Base-by-base conservation (phyloP, 2,888 invertebrate species). In the Podotricha telesiphe region DNA sequence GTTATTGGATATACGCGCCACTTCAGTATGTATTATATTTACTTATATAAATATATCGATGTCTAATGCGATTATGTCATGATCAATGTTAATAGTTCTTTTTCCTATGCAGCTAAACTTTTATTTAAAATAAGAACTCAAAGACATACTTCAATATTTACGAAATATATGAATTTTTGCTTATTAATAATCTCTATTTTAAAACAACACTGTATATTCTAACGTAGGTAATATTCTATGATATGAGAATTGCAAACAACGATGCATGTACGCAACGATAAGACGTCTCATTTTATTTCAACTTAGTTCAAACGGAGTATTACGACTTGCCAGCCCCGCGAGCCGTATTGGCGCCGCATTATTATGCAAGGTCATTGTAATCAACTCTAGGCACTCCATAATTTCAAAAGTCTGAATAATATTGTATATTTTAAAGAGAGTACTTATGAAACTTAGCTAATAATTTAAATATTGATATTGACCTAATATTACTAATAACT, bases 341-440 rank as follows among this genome's bases (percentile, higher is more conserved):
- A 79, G 78, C 63, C 79, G 74, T 68, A 75, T 74, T 78, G 82
- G 79, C 80, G 81, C 77, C 80, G 74, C 73, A 78, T 81, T 83
- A 82, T 84, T 85, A 84, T 84, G 82, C 82, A 78, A 80, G 80
- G 76, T 82, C 84, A 81, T 82, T 80, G 80, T 80, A 79, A 76
- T 79, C 77, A 74, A 78, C 79, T 78, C 79, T 77, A 78, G 74
- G 79, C 81, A 79, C 80, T 79, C 76, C 74, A 75, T 77, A 73
- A 77, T 78, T 77, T 80, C 79, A 77, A 45, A 59, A 77, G 75
- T 72, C 74, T 72, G 75, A 77, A 78, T 77, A 76, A 75, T 77
- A 76, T 77, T 76, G 71, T 74, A 76, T 75, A 73, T 73, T 78
- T 75, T 62, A 51, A 67, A 67, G 37, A 45, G 69, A 61, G 51